Base-by-base conservation (phyloP, 2,113 vertebrate genomes). In the Apus apus region DNA sequence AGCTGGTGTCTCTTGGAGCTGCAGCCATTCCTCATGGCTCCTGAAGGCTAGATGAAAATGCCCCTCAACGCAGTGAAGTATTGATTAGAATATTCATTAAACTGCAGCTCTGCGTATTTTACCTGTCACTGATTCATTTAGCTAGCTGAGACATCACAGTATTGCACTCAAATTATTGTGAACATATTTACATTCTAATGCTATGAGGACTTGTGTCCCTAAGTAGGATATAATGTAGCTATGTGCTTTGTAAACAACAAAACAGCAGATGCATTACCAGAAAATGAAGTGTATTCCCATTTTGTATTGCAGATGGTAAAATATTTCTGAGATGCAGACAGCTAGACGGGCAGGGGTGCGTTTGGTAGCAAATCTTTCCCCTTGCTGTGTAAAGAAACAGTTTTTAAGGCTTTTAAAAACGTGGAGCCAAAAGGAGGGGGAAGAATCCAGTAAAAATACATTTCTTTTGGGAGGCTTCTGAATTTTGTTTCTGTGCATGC, bases 51-150 rank as follows among this genome's bases (percentile, higher is more conserved):
- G 66, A 92, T 13, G 43, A 89, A 78, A 83, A 81, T n/a, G 87
- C 87, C 79, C 66, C 74, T 91, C 3, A 0, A 78, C 75, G 71
- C 60, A 89, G 56, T 90, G 30, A 74, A 64, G 57, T 22, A n/a
- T 89, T 96, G 87, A 72, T 96, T 66, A 94, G 79, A 93, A 72
- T 96, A 97, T 96, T 95, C 87, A 76, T 86, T 94, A 75, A 97
- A 91, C 93, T 96, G 96, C 95, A 97, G 97, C 97, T 98, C 97
- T 97, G 95, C 65, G 0, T 96, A 95, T 97, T 97, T 97, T 97
- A 97, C 93, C 96, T 97, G 96, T 98, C 96, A 98, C 96, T 98
- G 96, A 97, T 95, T 98, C 97, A 97, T 98, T 95, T 98, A 97
- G 97, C 91, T 98, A 98, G 97, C 95, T 92, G 94, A 97, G 95